Conservation (phyloP, 2,888 invertebrate species). For the Pharmacophagus antenor region DNA sequence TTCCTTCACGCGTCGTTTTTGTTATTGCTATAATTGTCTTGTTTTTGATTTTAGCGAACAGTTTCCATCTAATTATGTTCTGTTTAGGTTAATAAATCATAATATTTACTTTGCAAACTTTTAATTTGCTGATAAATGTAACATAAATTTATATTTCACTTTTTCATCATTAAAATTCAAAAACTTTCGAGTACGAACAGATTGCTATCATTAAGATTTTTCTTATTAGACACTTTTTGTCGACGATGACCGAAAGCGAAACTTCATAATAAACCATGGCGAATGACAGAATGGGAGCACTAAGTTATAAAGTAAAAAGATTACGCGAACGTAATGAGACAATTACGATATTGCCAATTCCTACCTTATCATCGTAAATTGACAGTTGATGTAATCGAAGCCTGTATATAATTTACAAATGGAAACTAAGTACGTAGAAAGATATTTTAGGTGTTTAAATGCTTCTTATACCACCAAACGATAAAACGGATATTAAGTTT, state of each 20-base stretch:
- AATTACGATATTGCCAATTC: constrained; percentile 59
- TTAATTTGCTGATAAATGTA: no score
- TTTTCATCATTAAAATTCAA: background rate
- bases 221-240: constrained; percentile 69
- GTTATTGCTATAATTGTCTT: no score
- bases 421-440: no score
- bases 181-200: constrained; percentile 42
- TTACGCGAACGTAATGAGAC: constrained; percentile 68
- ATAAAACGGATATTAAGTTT: no score
- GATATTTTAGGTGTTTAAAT: no score
- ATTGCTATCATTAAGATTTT: constrained; percentile 65
- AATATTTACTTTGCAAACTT: no score
- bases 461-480: no score
- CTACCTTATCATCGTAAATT: constrained; percentile 41
- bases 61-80: no score
- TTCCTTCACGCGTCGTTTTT: constrained; percentile 16
- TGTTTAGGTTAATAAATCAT: no score
- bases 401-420: no score
- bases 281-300: constrained; percentile 58
- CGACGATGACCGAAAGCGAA: constrained; percentile 56
- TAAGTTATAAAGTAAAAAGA: constrained; percentile 61
- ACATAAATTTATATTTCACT: no score
- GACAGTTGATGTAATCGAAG: constrained; percentile 6
- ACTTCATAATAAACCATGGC: constrained; percentile 59
- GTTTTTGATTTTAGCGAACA: no score